Percentiles rank a stretch among this genome's conserved stretches.
phyloP scores from a whole-genome alignment of 2,888 invertebrate genomes.

The Acleris cristana region DNA sequence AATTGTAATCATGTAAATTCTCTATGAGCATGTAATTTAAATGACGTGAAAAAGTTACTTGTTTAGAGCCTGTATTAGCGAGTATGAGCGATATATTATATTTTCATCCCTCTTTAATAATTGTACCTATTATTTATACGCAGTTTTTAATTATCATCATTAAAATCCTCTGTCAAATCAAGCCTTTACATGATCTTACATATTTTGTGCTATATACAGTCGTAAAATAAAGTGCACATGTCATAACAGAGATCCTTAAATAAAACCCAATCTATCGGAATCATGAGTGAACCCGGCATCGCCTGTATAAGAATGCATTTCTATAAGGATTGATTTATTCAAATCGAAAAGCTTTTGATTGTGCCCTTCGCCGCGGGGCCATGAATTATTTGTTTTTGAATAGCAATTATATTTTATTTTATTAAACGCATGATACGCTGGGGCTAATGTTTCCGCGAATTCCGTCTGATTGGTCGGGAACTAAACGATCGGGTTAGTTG shows the following conservation, averaged over 20 bases:
- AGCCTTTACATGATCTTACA: too few species aligned
- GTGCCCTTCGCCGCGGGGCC: conserved; percentile 72
- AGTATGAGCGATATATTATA: too few species aligned
- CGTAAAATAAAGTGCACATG: too few species aligned
- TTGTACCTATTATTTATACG: too few species aligned
- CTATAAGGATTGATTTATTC: conserved; percentile 83
- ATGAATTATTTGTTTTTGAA: conserved; percentile 81
- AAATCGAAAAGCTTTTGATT: conserved; percentile 79
- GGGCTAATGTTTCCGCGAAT: conserved; percentile 76
- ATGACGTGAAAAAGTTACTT: too few species aligned
- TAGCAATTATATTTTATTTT: conserved; percentile 84
- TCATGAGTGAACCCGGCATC: conserved; percentile 15
- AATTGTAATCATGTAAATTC: too few species aligned
- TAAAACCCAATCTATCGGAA: neutral
- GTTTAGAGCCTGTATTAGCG: too few species aligned
- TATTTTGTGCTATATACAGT: too few species aligned
- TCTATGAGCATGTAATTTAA: too few species aligned
- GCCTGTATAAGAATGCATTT: conserved; percentile 77
- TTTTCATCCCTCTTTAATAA: too few species aligned
- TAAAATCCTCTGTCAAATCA: too few species aligned
- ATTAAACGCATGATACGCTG: conserved; percentile 70
- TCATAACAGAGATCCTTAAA: neutral
- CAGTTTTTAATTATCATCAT: too few species aligned
- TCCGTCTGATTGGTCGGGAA: conserved; percentile 59
- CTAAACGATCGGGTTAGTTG: conserved; percentile 43